Evolutionary conservation across 2,797 vertebrate genomes (phyloP), one percentile per base, ranked within the genome.

Genomic region (Coregonus suidteri): DNA sequence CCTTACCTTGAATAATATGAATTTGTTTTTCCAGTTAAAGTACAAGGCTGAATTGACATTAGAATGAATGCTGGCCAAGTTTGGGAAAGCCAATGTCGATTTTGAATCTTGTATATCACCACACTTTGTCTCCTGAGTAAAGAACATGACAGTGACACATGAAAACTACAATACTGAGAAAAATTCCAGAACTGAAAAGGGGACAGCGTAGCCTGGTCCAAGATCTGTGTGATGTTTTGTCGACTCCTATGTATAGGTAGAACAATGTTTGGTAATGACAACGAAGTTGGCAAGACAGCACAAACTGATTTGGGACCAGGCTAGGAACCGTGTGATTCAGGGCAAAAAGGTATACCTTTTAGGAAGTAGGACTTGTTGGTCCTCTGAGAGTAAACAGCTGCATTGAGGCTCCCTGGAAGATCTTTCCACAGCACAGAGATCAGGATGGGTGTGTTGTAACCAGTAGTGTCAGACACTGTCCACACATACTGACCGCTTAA

Each of bases 401-500:
- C 95, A 77, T 91, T 86, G 34, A 97, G 79, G 77, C 90, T 90
- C 37, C 94, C 94, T 0, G 95, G 94, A 73, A 96, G 92, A 18
- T 92, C 94, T 80, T 91, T 95, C 96, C 96, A 96, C 76, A 96
- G 88, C 0, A 83, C 71, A 4, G 92, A 92, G 82, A 94, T 93
- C 77, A 14, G 86, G 76, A 91, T 66, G 1, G 95, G 93, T 34
- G 88, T 81, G 6, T 86, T 93, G 54, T 80, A 79, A 52, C 94
- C 93, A 4, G 87, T 89, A 47, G 87, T 89, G 56, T 91, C 93
- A 67, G 94, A 94, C 80, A 95, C 67, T 0, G 94, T 95, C 96
- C 96, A 97, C 80, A 95, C 92, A 0, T 95, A 92, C 80, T 93
- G 89, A 41, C 94, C 94, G 34, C 93, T 95, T 91, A 96, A 97